phyloP scores from a whole-genome alignment of 2,888 invertebrate genomes.

The Rambutsinella grinnellia region DNA sequence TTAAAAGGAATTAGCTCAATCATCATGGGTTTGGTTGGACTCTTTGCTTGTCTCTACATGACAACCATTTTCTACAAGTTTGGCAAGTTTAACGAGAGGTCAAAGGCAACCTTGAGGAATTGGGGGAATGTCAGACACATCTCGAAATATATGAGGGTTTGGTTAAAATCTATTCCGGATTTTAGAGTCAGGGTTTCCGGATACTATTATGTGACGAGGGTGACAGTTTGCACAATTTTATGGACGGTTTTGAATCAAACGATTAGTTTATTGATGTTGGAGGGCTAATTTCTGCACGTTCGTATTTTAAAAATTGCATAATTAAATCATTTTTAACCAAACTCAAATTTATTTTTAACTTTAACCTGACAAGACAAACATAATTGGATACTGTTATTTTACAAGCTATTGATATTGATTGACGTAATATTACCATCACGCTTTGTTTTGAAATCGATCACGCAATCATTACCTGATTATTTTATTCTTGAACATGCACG shows the following conservation, averaged over 20 bases:
- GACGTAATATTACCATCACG: too few relatives aligned
- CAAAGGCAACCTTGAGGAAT: constrained; percentile 1
- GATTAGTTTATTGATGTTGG: constrained; percentile 19
- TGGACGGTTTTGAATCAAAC: constrained; percentile 35
- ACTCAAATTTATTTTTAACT: too few relatives aligned
- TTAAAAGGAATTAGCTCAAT: constrained; percentile 12
- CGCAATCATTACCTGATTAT: too few relatives aligned
- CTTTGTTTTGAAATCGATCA: too few relatives aligned
- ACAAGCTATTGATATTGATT: too few relatives aligned
- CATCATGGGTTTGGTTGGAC: constrained; percentile 33
- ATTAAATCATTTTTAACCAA: too few relatives aligned
- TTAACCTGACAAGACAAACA: too few relatives aligned
- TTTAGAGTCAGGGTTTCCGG: constrained; percentile 13
- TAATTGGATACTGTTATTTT: too few relatives aligned
- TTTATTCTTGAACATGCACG: too few relatives aligned
- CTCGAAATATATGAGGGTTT: constrained; percentile 12
- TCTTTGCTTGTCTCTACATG: constrained; percentile 9
- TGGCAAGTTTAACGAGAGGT: constrained; percentile 25
- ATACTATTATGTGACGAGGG: constrained; percentile 24
- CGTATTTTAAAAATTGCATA: too few relatives aligned
- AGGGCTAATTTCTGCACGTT: too few relatives aligned
- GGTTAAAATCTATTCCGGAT: constrained; percentile 13
- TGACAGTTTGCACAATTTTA: constrained; percentile 29
- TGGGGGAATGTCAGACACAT: constrained; percentile 14
- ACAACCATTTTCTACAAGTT: constrained; percentile 27